These are phyloP conservation scores for Hassar affinis DNA, from an alignment of 2,113 vertebrate species.

Conservation along the genomic window DNA sequence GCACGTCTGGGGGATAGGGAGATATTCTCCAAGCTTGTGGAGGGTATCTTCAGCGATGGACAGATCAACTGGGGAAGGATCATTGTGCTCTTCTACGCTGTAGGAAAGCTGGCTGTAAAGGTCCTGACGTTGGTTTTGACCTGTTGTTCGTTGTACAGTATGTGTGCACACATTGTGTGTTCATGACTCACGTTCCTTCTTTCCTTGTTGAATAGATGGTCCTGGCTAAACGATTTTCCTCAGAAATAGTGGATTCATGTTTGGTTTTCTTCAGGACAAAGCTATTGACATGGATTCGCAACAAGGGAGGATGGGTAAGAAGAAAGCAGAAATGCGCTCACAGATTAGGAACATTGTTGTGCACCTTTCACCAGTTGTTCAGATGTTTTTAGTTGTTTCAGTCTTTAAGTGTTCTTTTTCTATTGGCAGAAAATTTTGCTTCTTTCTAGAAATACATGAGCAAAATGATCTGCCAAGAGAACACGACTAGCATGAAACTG, in stretches of 20 bases:
- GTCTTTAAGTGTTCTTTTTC: neutral
- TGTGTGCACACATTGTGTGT: neutral
- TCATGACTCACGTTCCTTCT: neutral
- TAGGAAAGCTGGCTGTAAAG: slow-evolving; percentile 53
- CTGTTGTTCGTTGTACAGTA: neutral
- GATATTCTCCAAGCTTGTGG: slow-evolving; percentile 40
- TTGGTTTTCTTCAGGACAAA: slow-evolving; percentile 47
- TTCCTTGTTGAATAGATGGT: slow-evolving; percentile 41
- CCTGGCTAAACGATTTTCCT: slow-evolving; percentile 19
- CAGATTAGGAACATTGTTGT: too few relatives aligned
- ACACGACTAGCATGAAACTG: neutral
- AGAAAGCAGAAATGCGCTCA: too few relatives aligned
- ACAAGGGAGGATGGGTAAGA: slow-evolving; percentile 54
- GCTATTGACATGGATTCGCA: slow-evolving; percentile 44
- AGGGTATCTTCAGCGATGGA: slow-evolving; percentile 41
- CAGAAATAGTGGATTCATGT: slow-evolving; percentile 35
- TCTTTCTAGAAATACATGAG: too few relatives aligned
- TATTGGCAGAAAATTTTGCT: too few relatives aligned
- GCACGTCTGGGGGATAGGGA: slow-evolving; percentile 17
- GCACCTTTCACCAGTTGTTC: neutral
- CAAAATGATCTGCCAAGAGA: neutral
- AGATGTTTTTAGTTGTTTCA: neutral
- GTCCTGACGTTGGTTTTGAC: neutral
- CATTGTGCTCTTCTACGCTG: slow-evolving; percentile 47
- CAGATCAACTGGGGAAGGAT: slow-evolving; percentile 56